These are phyloP conservation scores for Pantherophis alleghaniensis DNA, from an alignment of 2,797 vertebrate genomes.

Conservation along the genomic window DNA sequence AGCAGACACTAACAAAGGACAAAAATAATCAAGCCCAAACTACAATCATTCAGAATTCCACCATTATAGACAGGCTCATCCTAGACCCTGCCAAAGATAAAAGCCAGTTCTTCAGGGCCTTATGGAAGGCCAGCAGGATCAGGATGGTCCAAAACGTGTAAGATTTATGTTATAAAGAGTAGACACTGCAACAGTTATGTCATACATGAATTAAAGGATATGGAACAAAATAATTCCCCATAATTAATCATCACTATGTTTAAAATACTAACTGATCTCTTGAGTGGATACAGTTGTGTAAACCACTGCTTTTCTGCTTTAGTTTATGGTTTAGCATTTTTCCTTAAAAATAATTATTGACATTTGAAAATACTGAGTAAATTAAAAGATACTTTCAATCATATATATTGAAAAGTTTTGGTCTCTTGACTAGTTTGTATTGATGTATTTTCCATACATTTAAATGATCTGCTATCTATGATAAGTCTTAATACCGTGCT, in stretches of 20 bases:
- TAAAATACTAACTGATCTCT: background rate
- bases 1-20: background rate
- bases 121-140: background rate
- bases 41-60: background rate
- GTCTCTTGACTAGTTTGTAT: conserved; percentile 40
- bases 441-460: conserved; percentile 47
- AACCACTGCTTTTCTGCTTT: background rate
- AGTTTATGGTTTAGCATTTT: background rate
- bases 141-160: background rate
- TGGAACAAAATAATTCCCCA: background rate
- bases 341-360: background rate
- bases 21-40: background rate
- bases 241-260: background rate
- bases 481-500: conserved; percentile 24
- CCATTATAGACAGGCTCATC: background rate
- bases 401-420: conserved; percentile 33
- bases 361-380: background rate
- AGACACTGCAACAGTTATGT: background rate
- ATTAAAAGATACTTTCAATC: background rate
- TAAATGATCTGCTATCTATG: conserved; percentile 39
- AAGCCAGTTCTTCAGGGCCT: background rate
- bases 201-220: background rate
- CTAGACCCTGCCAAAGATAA: background rate
- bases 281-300: background rate
- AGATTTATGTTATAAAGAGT: background rate